Base-by-base conservation (phyloP, 2,888 invertebrate genomes). In the Hypomecis punctinalis region DNA sequence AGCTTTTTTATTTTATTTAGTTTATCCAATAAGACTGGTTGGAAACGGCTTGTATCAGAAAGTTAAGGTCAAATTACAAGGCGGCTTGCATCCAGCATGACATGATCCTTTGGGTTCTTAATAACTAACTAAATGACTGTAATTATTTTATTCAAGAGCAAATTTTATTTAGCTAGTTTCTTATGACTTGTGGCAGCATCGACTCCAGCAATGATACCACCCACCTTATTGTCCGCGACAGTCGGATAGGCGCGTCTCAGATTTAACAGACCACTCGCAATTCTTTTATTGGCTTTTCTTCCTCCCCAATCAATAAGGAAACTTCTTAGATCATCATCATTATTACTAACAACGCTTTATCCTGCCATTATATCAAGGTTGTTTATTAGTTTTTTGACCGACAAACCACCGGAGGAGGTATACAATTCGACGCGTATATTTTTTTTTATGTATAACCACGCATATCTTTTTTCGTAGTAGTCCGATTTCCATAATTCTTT, bases 181-280 rank as follows among this genome's bases (percentile, higher is more conserved):
- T 69, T 72, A 36, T 74, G 55, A 59, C 68, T 80, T 81, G 69
- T 10, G 57, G 70, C 72, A 69, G 5, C 5, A 39, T 23, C 9
- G 23, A 52, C 59, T 68, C 67, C 69, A 69, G 61, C 77, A 76
- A 77, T 78, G 74, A 78, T 74, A 75, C 76, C 73, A 74, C 74
- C 75, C 73, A 76, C 79, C 80, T 76, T 81, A 79, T 80, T 82
- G 79, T 79, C 64, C 69, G 72, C 76, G 73, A 77, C 75, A 75
- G 79, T 56, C 73, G 78, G 78, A 84, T 81, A 82, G 80, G 81
- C 80, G 76, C 76, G 75, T 76, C 73, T 75, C 62, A 76, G 80
- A 79, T 82, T 82, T 80, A 79, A 69, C 76, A 71, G 72, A 73
- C 75, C 75, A 76, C 74, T 78, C 77, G 81, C 76, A 77, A 76